Percentiles rank a stretch among this genome's conserved stretches.
phyloP scores from a whole-genome alignment of 2,888 invertebrate species.

The Latrodectus hesperus region DNA sequence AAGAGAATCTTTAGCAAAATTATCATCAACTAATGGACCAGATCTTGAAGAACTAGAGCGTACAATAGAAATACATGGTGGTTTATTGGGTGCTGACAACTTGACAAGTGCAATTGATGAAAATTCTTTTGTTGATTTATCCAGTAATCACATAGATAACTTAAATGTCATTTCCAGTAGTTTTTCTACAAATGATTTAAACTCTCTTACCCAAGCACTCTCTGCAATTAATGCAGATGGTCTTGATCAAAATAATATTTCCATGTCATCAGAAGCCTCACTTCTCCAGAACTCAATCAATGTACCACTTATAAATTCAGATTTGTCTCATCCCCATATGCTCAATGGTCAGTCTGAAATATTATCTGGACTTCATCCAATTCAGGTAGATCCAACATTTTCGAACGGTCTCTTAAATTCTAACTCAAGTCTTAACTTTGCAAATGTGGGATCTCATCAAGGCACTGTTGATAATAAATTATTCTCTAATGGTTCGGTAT shows the following conservation, averaged over 20 bases:
- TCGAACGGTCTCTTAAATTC: conserved; percentile 47
- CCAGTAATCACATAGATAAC: conserved; percentile 59
- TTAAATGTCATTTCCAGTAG: conserved; percentile 67
- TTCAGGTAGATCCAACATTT: conserved; percentile 47
- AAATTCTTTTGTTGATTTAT: conserved; percentile 61
- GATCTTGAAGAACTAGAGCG: conserved; percentile 66
- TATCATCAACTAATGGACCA: conserved; percentile 62
- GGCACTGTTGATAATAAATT: conserved; percentile 41
- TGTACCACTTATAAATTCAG: conserved; percentile 58
- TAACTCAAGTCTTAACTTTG: conserved; percentile 21
- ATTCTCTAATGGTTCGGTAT: conserved; percentile 40
- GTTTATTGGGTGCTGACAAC: conserved; percentile 67
- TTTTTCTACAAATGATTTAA: conserved; percentile 67
- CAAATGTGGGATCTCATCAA: conserved; percentile 7
- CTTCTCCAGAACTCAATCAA: conserved; percentile 43
- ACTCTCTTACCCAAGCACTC: conserved; percentile 64
- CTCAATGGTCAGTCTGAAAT: conserved; percentile 65
- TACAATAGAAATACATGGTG: conserved; percentile 63
- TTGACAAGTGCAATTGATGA: conserved; percentile 68
- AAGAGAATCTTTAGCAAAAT: conserved; percentile 69
- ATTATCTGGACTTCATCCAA: conserved; percentile 51
- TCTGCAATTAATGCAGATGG: conserved; percentile 55
- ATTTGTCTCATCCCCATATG: conserved; percentile 57
- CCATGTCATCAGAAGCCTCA: conserved; percentile 38
- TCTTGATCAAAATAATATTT: conserved; percentile 53